Evolutionary conservation across 2,113 vertebrate species (phyloP).

Genomic region (Pleuronectes platessa): DNA sequence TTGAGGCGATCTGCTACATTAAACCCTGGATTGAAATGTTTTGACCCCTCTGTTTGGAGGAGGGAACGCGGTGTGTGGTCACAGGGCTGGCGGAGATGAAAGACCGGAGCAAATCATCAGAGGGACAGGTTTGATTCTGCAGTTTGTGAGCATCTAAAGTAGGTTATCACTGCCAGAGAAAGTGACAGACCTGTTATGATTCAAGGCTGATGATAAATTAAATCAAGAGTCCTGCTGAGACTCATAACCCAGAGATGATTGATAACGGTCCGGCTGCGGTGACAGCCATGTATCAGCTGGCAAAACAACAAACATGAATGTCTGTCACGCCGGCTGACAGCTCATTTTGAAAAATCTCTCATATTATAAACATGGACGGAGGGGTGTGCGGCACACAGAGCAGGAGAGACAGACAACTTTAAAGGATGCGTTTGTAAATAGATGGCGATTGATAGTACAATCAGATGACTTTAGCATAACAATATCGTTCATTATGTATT

Average conservation of each 20-base stretch:
- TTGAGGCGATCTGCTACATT: conserved; percentile 20
- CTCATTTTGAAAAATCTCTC: conserved; percentile 31
- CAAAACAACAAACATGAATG: conserved; percentile 55
- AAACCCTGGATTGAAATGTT: conserved; percentile 53
- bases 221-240: conserved; percentile 67
- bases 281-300: conserved; percentile 53
- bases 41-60: conserved; percentile 57
- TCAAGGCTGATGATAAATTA: conserved; percentile 70
- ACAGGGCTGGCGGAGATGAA: conserved; percentile 26
- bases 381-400: conserved; percentile 14
- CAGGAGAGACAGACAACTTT: background rate
- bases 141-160: conserved; percentile 66
- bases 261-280: conserved; percentile 37
- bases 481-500: background rate
- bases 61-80: conserved; percentile 1
- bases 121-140: conserved; percentile 62
- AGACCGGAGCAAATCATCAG: conserved; percentile 56
- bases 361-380: conserved; percentile 19
- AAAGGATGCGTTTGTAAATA: background rate
- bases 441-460: background rate
- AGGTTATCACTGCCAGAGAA: conserved; percentile 58
- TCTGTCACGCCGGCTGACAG: conserved; percentile 45
- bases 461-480: background rate
- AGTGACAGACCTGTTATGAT: conserved; percentile 68
- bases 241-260: conserved; percentile 65